Percentiles rank a stretch among this genome's conserved stretches.
phyloP scores from a whole-genome alignment of 1,140 invertebrate genomes.

The Lasaia peninsularis region DNA sequence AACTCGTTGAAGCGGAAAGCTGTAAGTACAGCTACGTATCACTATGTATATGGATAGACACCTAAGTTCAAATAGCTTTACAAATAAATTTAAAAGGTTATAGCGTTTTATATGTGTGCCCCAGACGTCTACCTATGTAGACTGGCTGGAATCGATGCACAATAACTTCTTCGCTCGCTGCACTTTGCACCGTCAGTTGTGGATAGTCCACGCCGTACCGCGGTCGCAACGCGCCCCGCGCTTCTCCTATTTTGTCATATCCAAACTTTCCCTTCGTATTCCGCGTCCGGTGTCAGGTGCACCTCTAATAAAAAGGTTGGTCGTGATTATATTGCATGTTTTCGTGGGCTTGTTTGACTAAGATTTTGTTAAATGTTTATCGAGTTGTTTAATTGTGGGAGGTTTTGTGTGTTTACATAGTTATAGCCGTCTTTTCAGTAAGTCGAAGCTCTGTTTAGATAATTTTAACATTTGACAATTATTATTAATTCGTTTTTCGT shows the following conservation, averaged over 20 bases:
- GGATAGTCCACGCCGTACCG: slow-evolving; percentile 23
- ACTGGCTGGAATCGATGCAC: slow-evolving; percentile 30
- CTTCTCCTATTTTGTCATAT: slow-evolving; percentile 20
- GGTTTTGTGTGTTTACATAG: not conserved
- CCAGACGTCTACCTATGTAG: slow-evolving; percentile 25
- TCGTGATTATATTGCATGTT: slow-evolving; percentile 3
- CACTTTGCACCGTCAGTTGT: slow-evolving; percentile 34
- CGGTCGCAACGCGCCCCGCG: slow-evolving; percentile 36
- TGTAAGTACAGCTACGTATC: no score
- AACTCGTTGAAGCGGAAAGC: no score
- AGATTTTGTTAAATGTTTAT: not conserved
- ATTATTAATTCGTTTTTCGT: no score
- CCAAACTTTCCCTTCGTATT: slow-evolving; percentile 20
- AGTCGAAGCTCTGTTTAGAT: no score
- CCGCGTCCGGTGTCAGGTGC: not conserved
- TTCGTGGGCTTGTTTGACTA: not conserved
- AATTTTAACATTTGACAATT: no score
- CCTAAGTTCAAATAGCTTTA: not conserved
- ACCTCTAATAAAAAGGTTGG: slow-evolving; percentile 18
- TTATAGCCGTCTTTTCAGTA: no score
- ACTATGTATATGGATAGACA: no score
- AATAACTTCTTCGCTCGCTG: slow-evolving; percentile 26
- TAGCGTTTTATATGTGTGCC: slow-evolving; percentile 40
- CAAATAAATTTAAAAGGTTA: slow-evolving; percentile 33
- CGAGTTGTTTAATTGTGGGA: not conserved